A percentile compares a stretch with the other conserved stretches of the same genome.
These are phyloP conservation scores for Tinamus guttatus DNA, from an alignment of 2,113 vertebrate species.

Conservation along the genomic window DNA sequence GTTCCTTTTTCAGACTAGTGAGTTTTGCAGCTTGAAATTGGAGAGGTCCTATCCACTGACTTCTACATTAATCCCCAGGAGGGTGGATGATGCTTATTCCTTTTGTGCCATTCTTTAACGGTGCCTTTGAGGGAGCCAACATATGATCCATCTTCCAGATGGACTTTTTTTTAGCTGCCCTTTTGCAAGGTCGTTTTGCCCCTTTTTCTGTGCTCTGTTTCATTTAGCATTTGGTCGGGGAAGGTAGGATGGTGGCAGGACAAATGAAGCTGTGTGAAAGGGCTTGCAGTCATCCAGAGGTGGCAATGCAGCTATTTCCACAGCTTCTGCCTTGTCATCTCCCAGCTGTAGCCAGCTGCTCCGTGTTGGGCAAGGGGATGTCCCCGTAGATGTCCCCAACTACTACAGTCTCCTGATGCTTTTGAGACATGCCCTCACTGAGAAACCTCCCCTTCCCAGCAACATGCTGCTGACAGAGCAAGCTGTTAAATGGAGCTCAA, in stretches of 20 bases:
- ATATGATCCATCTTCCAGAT: background rate
- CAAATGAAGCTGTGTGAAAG: background rate
- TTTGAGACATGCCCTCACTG: background rate
- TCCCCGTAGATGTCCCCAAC: too few species aligned
- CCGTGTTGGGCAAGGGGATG: background rate
- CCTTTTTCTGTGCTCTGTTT: background rate
- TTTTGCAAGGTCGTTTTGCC: background rate
- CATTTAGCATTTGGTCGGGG: background rate
- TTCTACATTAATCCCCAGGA: background rate
- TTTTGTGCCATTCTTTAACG: background rate
- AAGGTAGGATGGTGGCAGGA: background rate
- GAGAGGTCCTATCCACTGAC: background rate
- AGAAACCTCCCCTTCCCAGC: background rate
- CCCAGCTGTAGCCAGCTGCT: background rate
- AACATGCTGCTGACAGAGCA: background rate
- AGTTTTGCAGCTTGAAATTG: background rate
- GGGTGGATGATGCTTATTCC: background rate
- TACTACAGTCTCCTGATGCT: background rate
- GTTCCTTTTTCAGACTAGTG: background rate
- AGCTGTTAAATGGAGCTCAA: background rate
- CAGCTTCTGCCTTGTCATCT: fast-evolving
- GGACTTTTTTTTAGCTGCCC: conserved; percentile 8
- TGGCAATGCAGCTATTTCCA: background rate
- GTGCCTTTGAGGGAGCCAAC: background rate
- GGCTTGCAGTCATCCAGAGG: background rate